Evolutionary conservation across 2,888 invertebrate genomes (phyloP), one percentile per base, ranked within the genome.

Genomic region (Phyto melanocephala): DNA sequence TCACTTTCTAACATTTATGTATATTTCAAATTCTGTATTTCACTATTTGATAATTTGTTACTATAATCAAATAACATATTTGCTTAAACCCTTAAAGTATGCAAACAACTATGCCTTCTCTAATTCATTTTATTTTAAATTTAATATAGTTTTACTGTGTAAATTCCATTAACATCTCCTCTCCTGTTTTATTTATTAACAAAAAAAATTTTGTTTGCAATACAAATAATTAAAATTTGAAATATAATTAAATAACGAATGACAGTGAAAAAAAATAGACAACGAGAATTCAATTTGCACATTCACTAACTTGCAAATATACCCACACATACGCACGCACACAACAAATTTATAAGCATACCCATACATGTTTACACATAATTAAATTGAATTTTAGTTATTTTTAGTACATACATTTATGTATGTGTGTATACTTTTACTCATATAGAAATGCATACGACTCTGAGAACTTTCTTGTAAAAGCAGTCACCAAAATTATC

Each of bases 371-470:
- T 58, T 47, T 58, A 17, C 58, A 13, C 24, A 54, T 70, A 63
- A 78, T 63, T 78, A 63, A 78, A 71, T 78, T 71, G 77, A 78
- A 78, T 78, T 56, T 63, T 71, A 63, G 62, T 78, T 78, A 35
- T 52, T 77, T 62, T 35, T 22, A 56, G 17, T 13, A 40, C 10
- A 68, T 17, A 40, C 5, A 37, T 15, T 24, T 8, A 33, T 5
- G n/a, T 33, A 1, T 33, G 28, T 15, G n/a, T n/a, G n/a, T n/a
- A n/a, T n/a, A n/a, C n/a, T n/a, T 28, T 28, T 28, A 28, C 6
- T 28, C 28, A 28, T 28, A 28, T 28, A 5, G 4, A 3, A 28
- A 28, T 3, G 3, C 6, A 28, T 28, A 6, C 6, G 4, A 28
- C 6, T 28, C 6, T 28, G 4, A 28, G 4, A 3, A 28, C 28